Evolutionary conservation across 2,113 vertebrate species (phyloP).

Genomic region (Cepphus grylle): DNA sequence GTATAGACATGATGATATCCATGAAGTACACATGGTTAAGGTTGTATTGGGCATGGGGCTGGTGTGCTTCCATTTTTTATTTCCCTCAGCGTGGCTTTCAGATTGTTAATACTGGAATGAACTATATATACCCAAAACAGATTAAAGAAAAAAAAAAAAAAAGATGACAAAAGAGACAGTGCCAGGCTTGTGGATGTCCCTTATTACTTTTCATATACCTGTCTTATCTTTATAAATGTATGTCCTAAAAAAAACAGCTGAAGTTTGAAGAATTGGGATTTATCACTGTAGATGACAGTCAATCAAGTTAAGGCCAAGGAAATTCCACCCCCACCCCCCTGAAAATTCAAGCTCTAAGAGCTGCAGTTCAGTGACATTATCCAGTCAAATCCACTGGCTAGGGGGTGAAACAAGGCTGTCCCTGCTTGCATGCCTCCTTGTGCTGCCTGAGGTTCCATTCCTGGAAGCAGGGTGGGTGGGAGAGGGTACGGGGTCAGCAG

Average conservation of each 20-base stretch:
- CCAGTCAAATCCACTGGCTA: not conserved
- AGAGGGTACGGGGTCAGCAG: not conserved
- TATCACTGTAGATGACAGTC: not conserved
- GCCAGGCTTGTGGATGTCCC: not conserved
- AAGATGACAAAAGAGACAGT: not conserved
- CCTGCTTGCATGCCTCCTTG: not conserved
- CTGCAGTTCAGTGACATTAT: not conserved
- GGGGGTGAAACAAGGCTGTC: not conserved
- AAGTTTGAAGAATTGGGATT: not conserved
- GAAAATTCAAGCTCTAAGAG: not conserved
- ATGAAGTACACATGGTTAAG: not conserved
- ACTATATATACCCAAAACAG: not conserved
- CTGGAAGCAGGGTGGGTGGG: not conserved
- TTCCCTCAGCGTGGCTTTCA: not conserved
- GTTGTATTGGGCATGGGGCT: not conserved
- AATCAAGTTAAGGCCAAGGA: not conserved
- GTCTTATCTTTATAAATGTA: not conserved
- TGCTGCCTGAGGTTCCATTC: accelerated
- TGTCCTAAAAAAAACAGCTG: not conserved
- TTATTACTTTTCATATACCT: not conserved
- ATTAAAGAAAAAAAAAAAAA: not conserved
- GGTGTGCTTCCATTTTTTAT: not conserved
- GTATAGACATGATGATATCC: not conserved
- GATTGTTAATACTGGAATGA: not conserved
- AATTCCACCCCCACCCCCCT: not conserved